Evolutionary conservation across 2,888 invertebrate species (phyloP), one percentile per base, ranked within the genome.

Genomic region (Augochlorella aurata): DNA sequence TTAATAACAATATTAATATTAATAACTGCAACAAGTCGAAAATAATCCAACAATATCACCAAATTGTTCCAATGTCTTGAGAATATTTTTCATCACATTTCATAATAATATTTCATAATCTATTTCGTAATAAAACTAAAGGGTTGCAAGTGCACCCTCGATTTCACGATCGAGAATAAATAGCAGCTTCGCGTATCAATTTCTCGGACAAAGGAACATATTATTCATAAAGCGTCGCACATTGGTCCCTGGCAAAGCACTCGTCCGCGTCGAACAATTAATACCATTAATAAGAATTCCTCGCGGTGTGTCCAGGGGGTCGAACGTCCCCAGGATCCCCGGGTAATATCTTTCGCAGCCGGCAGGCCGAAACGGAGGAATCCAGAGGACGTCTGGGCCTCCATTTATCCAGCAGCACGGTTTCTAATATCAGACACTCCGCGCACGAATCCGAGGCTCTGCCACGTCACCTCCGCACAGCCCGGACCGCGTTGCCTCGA

Each of bases 351-450:
- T 47, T 68, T 52, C 8, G 38, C 18, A 38, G 16, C 9, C 18
- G 16, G 9, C 2, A 24, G 44, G 18, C 65, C 65, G 18, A 65
- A 66, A 74, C 52, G 66, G 44, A 44, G 66, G 38, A 69, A 69
- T 52, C 52, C 50, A 38, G 52, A 69, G 50, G 74, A 74, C 50
- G 29, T 21, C 44, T 12, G 45, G 38, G 21, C 66, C 44, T 24
- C 66, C 74, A 66, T 74, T 74, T 74, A 66, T 74, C 66, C 74
- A 58, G 49, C 54, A 21, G 24, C 38, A 18, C 45, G 65, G 66
- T 76, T 73, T 73, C 73, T 76, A 58, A 75, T 71, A 75, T 82
- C 79, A 72, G 54, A 69, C 45, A 75, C 61, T 75, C 67, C 54
- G 18, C 29, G 38, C 71, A 61, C 68, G 63, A 29, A 77, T 52